Evolutionary conservation across 2,113 vertebrate genomes (phyloP).

Genomic region (Athene cunicularia): DNA sequence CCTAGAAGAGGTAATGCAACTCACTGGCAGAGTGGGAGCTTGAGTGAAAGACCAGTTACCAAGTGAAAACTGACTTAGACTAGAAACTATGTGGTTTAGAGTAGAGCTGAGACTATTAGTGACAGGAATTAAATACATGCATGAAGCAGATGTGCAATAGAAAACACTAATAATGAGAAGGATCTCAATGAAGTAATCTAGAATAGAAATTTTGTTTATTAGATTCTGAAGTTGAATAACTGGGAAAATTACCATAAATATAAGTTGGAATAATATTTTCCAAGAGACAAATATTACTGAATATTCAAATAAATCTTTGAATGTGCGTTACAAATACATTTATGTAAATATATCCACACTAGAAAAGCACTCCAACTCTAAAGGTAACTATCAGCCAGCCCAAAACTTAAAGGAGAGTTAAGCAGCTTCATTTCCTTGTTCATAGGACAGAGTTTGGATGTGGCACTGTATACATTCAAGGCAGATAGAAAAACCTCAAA

Average conservation of each 20-base stretch:
- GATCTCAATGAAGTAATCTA: slow-evolving; percentile 25
- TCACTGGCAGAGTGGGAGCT: not conserved
- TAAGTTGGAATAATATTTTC: slow-evolving; percentile 38
- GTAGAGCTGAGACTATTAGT: slow-evolving; percentile 6
- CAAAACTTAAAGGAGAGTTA: not conserved
- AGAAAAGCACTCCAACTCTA: not conserved
- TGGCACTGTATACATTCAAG: not conserved
- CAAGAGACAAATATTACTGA: slow-evolving; percentile 43
- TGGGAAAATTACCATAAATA: slow-evolving; percentile 51
- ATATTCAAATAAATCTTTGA: slow-evolving; percentile 33
- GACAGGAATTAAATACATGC: not conserved
- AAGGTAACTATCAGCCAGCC: slow-evolving; percentile 37
- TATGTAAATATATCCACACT: slow-evolving; percentile 29
- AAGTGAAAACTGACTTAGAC: not conserved
- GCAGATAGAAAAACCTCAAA: not conserved
- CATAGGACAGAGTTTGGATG: not conserved
- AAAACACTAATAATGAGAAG: slow-evolving; percentile 32
- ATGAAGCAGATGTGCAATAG: slow-evolving; percentile 40
- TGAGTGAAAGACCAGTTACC: not conserved
- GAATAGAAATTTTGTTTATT: slow-evolving; percentile 44
- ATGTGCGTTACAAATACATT: slow-evolving; percentile 18
- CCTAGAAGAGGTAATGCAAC: not conserved
- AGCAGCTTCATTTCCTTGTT: not conserved
- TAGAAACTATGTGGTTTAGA: not conserved
- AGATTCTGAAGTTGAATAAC: slow-evolving; percentile 26